phyloP scores from a whole-genome alignment of 2,888 invertebrate genomes.

The Lapara coniferarum region DNA sequence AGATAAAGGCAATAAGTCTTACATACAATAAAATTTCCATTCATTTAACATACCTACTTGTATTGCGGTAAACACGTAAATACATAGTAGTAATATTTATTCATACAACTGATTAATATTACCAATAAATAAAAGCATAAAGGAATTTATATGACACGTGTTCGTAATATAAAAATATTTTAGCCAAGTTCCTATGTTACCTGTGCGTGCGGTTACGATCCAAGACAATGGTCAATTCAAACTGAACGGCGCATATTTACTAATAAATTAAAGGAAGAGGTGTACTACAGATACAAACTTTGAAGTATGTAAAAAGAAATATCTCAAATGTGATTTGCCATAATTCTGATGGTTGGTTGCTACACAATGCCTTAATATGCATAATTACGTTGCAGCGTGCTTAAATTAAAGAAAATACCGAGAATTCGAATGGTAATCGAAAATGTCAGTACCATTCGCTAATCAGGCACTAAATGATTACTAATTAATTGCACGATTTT shows the following conservation, averaged over 20 bases:
- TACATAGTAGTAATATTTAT: conserved; percentile 30
- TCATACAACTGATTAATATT: conserved; percentile 42
- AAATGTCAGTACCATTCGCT: conserved; percentile 3
- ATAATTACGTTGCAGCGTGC: not conserved
- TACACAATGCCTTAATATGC: not conserved
- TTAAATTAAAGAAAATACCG: not conserved
- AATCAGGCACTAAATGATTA: conserved; percentile 1
- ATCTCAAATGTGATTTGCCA: not conserved
- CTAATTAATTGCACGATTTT: conserved; percentile 3
- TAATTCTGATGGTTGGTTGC: not conserved
- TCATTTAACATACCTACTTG: not conserved
- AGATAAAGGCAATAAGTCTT: not conserved
- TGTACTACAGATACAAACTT: not conserved
- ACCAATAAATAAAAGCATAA: conserved; percentile 33
- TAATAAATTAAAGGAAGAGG: conserved; percentile 31
- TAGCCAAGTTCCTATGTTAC: conserved; percentile 30
- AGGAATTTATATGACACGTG: conserved; percentile 41
- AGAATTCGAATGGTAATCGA: not conserved
- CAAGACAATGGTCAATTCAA: conserved; percentile 65
- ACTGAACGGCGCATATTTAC: conserved; percentile 46
- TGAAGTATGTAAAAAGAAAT: not conserved
- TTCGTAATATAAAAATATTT: conserved; percentile 44
- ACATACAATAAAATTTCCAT: not conserved
- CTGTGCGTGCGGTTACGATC: conserved; percentile 32
- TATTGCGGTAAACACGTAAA: not conserved